Conservation (phyloP, 2,113 vertebrate species). For the Calypte anna region DNA sequence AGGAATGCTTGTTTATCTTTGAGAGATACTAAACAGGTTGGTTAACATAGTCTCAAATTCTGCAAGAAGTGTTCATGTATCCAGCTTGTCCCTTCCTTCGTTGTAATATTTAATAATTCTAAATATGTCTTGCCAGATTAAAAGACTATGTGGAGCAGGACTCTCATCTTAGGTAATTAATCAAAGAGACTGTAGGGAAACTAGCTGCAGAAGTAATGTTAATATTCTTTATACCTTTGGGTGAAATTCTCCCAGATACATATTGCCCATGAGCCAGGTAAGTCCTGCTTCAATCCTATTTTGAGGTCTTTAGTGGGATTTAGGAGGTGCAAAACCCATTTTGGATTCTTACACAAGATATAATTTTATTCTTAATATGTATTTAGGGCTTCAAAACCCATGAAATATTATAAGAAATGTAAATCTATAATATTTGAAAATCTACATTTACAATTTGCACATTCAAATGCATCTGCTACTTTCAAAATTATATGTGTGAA, state of each 20-base stretch:
- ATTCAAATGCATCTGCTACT: background rate
- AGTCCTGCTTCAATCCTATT: conserved; percentile 9
- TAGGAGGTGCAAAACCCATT: background rate
- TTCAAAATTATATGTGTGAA: background rate
- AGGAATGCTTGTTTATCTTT: background rate
- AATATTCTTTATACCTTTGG: background rate
- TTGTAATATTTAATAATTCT: background rate
- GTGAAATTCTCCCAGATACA: background rate
- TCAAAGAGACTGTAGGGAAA: background rate
- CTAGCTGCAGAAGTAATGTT: background rate
- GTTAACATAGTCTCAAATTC: background rate
- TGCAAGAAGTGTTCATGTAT: background rate
- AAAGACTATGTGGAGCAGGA: background rate
- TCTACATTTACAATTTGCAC: background rate
- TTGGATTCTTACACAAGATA: background rate
- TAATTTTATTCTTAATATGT: background rate
- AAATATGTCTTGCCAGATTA: background rate
- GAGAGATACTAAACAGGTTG: background rate
- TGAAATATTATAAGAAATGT: background rate
- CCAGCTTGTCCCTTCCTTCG: background rate
- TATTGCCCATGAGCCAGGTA: background rate
- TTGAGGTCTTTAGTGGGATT: conserved; percentile 3
- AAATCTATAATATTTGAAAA: background rate
- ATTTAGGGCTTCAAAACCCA: background rate
- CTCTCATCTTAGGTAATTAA: background rate